Conservation (phyloP, 53 echinoderm and acorn worm genomes). For the Zoroaster sp. region DNA sequence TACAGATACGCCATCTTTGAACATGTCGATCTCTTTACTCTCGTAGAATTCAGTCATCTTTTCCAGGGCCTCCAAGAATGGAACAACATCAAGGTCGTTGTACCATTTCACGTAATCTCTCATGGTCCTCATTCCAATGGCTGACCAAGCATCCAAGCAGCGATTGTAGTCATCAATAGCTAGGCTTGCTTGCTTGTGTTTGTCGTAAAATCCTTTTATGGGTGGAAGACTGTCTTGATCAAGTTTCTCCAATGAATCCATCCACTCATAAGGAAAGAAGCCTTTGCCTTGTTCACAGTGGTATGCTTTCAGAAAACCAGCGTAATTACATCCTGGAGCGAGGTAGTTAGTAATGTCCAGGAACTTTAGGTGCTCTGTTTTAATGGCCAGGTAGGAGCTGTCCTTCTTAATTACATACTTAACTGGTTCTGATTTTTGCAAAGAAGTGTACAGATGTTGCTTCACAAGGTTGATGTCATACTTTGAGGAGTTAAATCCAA, state of each 20-base stretch:
- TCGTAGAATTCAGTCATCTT: slow-evolving; percentile 32
- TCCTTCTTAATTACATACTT: slow-evolving; percentile 3
- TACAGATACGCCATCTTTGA: slow-evolving; percentile 40
- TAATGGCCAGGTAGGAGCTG: slow-evolving; percentile 20
- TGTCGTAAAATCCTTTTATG: neutral
- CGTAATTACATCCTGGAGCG: slow-evolving; percentile 42
- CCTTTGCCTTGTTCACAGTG: slow-evolving; percentile 24
- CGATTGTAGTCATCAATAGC: slow-evolving; percentile 3
- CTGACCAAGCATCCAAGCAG: neutral
- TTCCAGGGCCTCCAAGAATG: slow-evolving; percentile 32
- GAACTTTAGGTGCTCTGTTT: slow-evolving; percentile 38
- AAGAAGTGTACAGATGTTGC: neutral
- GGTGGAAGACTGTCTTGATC: neutral
- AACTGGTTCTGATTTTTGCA: neutral
- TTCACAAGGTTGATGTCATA: slow-evolving; percentile 42
- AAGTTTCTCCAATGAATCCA: slow-evolving; percentile 48
- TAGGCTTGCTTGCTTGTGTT: neutral
- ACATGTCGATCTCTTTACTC: slow-evolving; percentile 17
- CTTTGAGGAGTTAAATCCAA: slow-evolving; percentile 34
- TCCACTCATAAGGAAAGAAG: slow-evolving; percentile 58
- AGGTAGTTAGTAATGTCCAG: slow-evolving; percentile 60
- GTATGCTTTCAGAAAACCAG: slow-evolving; percentile 43
- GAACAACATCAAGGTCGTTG: slow-evolving; percentile 34
- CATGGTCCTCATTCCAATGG: slow-evolving; percentile 6
- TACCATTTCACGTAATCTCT: slow-evolving; percentile 62